Evolutionary conservation across 2,888 invertebrate genomes (phyloP).

Genomic region (Oegoconia quadripuncta): DNA sequence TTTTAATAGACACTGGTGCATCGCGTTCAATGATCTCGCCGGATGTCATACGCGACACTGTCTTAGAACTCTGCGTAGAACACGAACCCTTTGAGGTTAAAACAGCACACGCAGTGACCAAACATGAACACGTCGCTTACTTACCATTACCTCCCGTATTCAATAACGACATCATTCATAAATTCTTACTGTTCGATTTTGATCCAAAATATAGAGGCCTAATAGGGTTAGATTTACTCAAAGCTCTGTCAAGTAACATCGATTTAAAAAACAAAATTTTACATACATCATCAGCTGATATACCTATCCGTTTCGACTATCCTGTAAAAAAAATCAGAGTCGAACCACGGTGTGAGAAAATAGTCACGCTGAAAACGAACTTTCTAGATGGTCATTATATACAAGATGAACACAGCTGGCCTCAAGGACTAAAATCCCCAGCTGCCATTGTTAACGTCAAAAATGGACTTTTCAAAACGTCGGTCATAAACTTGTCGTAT

Average conservation of each 20-base stretch:
- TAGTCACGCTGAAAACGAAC: no score
- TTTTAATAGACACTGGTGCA: slow-evolving; percentile 23
- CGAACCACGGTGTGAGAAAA: no score
- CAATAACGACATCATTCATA: slow-evolving; percentile 5
- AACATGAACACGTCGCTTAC: slow-evolving; percentile 11
- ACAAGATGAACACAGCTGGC: no score
- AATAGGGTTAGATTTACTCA: slow-evolving; percentile 17
- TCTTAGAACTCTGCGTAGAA: slow-evolving; percentile 7
- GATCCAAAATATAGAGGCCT: slow-evolving; percentile 16
- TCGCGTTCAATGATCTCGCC: slow-evolving; percentile 16
- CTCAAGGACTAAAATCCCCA: no score
- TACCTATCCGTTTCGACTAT: slow-evolving; percentile 15
- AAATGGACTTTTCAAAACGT: no score
- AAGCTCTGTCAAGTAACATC: slow-evolving; percentile 16
- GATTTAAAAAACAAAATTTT: slow-evolving; percentile 14
- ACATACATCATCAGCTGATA: slow-evolving; percentile 4
- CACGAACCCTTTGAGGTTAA: slow-evolving; percentile 18
- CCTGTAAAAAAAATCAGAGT: slow-evolving; percentile 4
- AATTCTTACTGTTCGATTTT: slow-evolving; percentile 17
- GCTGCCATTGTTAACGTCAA: no score
- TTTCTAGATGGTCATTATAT: no score
- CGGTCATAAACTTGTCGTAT: no score
- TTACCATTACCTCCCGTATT: slow-evolving; percentile 16
- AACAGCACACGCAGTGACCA: slow-evolving; percentile 19
- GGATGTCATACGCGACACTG: slow-evolving; percentile 9